Percentiles rank a stretch among this genome's conserved stretches.
These are phyloP conservation scores for Babyrousa celebensis DNA, from an alignment of 2,797 vertebrate species.

Conservation along the genomic window DNA sequence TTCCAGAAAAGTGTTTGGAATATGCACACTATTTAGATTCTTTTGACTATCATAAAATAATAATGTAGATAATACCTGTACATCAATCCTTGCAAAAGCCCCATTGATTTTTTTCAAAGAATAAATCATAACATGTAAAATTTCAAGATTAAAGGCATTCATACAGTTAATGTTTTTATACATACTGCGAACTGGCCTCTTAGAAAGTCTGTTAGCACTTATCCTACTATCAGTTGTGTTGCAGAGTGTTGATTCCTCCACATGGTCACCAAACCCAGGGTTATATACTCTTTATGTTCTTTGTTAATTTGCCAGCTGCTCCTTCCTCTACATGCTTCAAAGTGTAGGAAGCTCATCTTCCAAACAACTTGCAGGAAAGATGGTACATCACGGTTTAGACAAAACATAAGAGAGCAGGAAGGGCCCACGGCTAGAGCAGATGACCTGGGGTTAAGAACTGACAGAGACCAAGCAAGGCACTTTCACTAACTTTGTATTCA, in stretches of 20 bases:
- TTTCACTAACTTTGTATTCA: background rate
- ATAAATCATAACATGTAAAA: background rate
- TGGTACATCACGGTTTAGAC: background rate
- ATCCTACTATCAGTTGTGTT: background rate
- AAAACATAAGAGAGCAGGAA: background rate
- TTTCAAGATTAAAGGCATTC: background rate
- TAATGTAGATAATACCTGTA: background rate
- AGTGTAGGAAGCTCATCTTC: background rate
- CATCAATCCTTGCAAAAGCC: background rate
- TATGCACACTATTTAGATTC: background rate
- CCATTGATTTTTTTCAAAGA: too few species aligned
- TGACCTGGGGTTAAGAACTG: background rate
- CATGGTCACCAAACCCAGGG: background rate
- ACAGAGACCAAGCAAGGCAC: background rate
- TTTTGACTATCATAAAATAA: background rate
- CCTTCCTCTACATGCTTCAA: background rate
- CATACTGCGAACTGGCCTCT: background rate
- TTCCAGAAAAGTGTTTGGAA: conserved; percentile 3
- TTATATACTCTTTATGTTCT: background rate
- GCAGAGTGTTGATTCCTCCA: background rate
- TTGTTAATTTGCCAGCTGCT: background rate
- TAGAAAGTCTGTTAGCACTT: background rate
- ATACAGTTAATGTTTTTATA: background rate
- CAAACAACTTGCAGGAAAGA: background rate
- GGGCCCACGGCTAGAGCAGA: background rate